A percentile compares a stretch with the other conserved stretches of the same genome.
phyloP scores from a whole-genome alignment of 53 echinoderm and acorn worm genomes.

The Crossaster papposus region DNA sequence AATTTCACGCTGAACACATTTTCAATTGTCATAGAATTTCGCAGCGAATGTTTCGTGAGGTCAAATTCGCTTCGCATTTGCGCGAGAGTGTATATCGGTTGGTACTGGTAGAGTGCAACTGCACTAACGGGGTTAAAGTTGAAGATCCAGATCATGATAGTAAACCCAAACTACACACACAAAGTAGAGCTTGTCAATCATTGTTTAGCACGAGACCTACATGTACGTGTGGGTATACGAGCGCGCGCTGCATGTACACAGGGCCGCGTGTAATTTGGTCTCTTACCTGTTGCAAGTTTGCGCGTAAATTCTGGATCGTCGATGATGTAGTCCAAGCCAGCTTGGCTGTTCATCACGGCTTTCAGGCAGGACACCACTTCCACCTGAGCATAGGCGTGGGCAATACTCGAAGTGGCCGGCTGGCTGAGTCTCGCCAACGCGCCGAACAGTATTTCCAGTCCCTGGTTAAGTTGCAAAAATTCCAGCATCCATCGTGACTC shows the following conservation, averaged over 20 bases:
- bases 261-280: no score
- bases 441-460: constrained; percentile 73
- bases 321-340: constrained; percentile 87
- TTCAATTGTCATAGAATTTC: no score
- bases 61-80: no score
- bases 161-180: neutral
- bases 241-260: no score
- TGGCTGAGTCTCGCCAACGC: constrained; percentile 66
- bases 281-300: constrained; percentile 90
- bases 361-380: constrained; percentile 80
- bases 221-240: neutral
- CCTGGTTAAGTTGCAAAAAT: constrained; percentile 73
- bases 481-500: constrained; percentile 77
- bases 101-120: neutral
- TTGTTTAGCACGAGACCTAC: constrained; percentile 12
- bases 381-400: constrained; percentile 76
- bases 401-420: constrained; percentile 58
- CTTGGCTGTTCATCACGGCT: constrained; percentile 86
- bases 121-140: constrained; percentile 25
- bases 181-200: constrained; percentile 4
- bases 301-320: constrained; percentile 82
- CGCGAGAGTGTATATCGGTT: neutral
- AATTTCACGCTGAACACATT: no score
- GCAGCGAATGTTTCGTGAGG: no score
- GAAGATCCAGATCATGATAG: constrained; percentile 3